Percentiles rank a stretch among this genome's conserved stretches.
Evolutionary conservation across 2,113 vertebrate species (phyloP).

Genomic region (Pluvianellus socialis): DNA sequence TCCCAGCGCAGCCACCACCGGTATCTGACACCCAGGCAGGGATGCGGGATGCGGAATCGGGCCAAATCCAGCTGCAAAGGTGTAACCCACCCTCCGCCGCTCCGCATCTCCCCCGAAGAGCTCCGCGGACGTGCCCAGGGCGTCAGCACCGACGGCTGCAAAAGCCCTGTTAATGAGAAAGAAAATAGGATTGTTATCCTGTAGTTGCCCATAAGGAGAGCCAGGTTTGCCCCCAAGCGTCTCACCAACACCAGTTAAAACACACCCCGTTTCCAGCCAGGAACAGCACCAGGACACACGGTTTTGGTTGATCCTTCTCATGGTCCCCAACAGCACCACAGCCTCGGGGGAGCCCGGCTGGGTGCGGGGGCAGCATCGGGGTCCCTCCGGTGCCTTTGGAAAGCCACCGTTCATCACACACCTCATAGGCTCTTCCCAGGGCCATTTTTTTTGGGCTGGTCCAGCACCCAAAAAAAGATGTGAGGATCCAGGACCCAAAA

Average conservation of each 20-base stretch:
- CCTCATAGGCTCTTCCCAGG: no score
- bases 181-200: fast-evolving
- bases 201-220: fast-evolving
- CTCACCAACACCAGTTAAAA: neutral
- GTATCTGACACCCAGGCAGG: neutral
- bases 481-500: no score
- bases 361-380: fast-evolving
- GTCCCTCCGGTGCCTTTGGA: fast-evolving
- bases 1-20: neutral
- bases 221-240: fast-evolving
- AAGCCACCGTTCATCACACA: fast-evolving
- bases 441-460: neutral
- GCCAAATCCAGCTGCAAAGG: neutral
- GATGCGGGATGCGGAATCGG: fast-evolving
- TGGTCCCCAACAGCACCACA: fast-evolving
- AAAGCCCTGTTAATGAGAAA: neutral
- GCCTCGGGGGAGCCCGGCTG: neutral
- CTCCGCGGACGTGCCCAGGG: fast-evolving
- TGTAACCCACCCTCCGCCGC: fast-evolving
- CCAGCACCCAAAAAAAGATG: neutral
- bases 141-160: fast-evolving
- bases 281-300: fast-evolving
- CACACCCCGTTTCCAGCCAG: neutral
- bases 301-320: fast-evolving
- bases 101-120: no score